These are phyloP conservation scores for Branchinecta sandiegonensis DNA, from an alignment of 2,888 invertebrate genomes.

Conservation along the genomic window DNA sequence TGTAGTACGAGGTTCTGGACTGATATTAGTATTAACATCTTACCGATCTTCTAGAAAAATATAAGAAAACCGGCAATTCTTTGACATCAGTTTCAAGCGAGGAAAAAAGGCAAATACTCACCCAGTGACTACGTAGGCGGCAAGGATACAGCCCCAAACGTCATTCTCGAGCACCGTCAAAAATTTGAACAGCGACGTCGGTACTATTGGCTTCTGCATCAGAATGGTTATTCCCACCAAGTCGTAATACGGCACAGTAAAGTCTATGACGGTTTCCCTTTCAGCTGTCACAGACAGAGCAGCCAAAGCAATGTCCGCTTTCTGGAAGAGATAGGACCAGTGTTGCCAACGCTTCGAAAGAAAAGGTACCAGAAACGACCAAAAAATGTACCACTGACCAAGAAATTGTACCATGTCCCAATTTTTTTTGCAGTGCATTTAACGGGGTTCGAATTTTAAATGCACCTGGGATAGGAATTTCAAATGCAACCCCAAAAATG, in stretches of 20 bases:
- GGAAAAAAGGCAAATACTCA: constrained; percentile 31
- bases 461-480: no score
- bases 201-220: constrained; percentile 75
- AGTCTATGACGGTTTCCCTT: constrained; percentile 89
- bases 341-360: no score
- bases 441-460: no score
- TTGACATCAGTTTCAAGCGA: background rate
- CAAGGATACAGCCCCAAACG: constrained; percentile 91
- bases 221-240: constrained; percentile 91
- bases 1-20: no score
- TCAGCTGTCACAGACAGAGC: constrained; percentile 95
- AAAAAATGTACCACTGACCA: no score
- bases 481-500: no score
- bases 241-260: constrained; percentile 96
- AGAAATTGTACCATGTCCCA: no score
- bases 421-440: no score
- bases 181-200: constrained; percentile 89
- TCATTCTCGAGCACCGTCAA: constrained; percentile 87
- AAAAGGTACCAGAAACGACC: no score
- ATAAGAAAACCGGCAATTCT: no score
- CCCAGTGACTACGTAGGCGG: constrained; percentile 88
- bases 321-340: constrained; percentile 35
- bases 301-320: constrained; percentile 83
- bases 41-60: no score
- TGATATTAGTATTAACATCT: no score